Base-by-base conservation (phyloP, 2,797 vertebrate species). In the Oreortyx pictus region DNA sequence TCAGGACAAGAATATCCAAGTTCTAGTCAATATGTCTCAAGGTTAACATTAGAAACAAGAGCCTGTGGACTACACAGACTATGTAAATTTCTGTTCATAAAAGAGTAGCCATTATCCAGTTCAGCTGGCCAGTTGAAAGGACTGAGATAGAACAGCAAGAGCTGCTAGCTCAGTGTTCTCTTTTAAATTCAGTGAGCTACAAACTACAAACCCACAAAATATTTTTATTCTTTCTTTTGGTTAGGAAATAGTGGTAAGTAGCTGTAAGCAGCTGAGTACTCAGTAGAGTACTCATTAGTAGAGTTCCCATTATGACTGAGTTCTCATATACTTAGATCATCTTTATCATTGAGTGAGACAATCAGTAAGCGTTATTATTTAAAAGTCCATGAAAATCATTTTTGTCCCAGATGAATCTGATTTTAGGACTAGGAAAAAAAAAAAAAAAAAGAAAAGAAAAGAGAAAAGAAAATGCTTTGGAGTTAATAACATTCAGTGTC, bases 331-430 rank as follows among this genome's bases (percentile, higher is more conserved):
- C 81, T 89, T 91, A 62, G 33, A 83, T 11, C 18, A 93, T 66
- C 46, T 50, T 31, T 35, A 54, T 15, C 56, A 66, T 33, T 76
- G 62, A 75, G 62, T 78, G 71, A 84, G 56, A 87, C 33, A 62
- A 62, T 70, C 67, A 87, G 9, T 84, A 86, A 81, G 37, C 84
- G 46, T 89, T 84, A 86, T 82, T 60, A 81, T 44, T 88, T 44
- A 79, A 83, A 90, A 54, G 59, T 66, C 66, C n/a, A n/a, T 86
- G n/a, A 88, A 25, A 61, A 7, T 62, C 31, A n/a, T 75, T 73
- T 83, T 43, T 73, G 70, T 46, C 2, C 1, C 25, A 66, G 25
- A 46, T 78, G 22, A 62, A 78, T 92, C 18, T 78, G 33, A 23
- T 83, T 75, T 77, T 89, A 82, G n/a, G 75, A 68, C 7, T 14